Base-by-base conservation (phyloP, 2,888 invertebrate species). In the Eupithecia inturbata region DNA sequence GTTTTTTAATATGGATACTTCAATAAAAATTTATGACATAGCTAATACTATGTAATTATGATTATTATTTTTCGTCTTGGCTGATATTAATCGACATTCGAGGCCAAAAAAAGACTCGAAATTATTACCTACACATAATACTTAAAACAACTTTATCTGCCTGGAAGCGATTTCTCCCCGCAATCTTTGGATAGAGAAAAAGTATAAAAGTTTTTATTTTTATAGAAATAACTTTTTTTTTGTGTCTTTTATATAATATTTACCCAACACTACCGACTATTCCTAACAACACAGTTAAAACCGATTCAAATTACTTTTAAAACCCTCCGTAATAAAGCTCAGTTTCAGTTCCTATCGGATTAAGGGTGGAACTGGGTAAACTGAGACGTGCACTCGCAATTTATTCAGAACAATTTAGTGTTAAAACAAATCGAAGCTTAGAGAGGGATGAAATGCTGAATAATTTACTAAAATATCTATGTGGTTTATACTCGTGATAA, bases 321-420 rank as follows among this genome's bases (percentile, higher is more conserved):
- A 57, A 9, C 22, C 19, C 31, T 9, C 16, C 28, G 36, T 14
- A 22, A 64, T 64, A 64, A 64, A 64, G 63, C n/a, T 33, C 22
- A n/a, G n/a, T 36, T 64, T 64, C 9, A 33, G n/a, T 36, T 64
- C 63, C 7, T 6, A 0, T 22, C 63, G 16, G 33, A n/a, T 36
- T 33, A n/a, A 4, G 28, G 19, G 66, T 66, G 66, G 10, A 26
- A 26, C 26, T 57, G 39, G 22, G 66, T 22, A 66, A 66, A 39
- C 22, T 57, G 22, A 57, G 26, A 57, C 70, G 64, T 64, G 70
- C 67, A 70, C 36, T 33, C n/a, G 19, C 19, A 70, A 74, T 71
- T 76, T 72, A 76, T 77, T 77, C 76, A 71, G 63, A 67, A 68
- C 68, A 72, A 72, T 67, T 74, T 74, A 70, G 73, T 72, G 70